Evolutionary conservation across 2,888 invertebrate species (phyloP), one percentile per base, ranked within the genome.

Genomic region (Coremacera marginata): DNA sequence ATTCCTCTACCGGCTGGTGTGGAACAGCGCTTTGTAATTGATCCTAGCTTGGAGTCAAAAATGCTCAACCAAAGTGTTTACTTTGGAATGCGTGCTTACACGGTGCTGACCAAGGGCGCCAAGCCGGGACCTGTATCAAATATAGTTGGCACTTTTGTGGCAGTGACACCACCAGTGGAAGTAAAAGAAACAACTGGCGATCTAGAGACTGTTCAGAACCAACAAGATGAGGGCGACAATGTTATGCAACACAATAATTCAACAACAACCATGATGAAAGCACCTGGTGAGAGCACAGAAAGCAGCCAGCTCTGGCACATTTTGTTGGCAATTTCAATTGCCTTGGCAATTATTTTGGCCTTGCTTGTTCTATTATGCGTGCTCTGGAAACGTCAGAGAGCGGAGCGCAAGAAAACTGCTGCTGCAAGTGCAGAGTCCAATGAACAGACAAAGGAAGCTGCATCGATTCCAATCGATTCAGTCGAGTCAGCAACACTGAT

Each of bases 91-190:
- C 89, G 91, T 49, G 49, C 27, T 7, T 90, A 88, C 81, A 89
- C 90, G 3, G 90, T 89, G 77, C 82, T 88, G 49, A 87, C 87
- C 0, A 83, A 86, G 5, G 79, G 79, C 57, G 76, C 87, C 0
- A 81, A 84, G n/a, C 85, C 90, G 1, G 90, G 91, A 8, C 90
- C 90, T 0, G 83, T 90, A 44, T 92, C 92, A 2, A 92, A 92
- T 83, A 91, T 91, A 86, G 91, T 91, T 1, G 85, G 90, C 22
- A 90, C 91, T 5, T 87, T 90, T 76, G 90, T 92, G 0, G 90
- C 91, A 9, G 78, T 57, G 9, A 78, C 77, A 60, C 37, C n/a
- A 34, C 51, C 52, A 22, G 19, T 27, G n/a, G 34, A 19, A 7
- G 37, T 31, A n/a, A 55, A 37, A 19, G 16, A 19, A 68, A 49